Evolutionary conservation across 2,113 vertebrate genomes (phyloP), one percentile per base, ranked within the genome.

Genomic region (Phocoena sinus): DNA sequence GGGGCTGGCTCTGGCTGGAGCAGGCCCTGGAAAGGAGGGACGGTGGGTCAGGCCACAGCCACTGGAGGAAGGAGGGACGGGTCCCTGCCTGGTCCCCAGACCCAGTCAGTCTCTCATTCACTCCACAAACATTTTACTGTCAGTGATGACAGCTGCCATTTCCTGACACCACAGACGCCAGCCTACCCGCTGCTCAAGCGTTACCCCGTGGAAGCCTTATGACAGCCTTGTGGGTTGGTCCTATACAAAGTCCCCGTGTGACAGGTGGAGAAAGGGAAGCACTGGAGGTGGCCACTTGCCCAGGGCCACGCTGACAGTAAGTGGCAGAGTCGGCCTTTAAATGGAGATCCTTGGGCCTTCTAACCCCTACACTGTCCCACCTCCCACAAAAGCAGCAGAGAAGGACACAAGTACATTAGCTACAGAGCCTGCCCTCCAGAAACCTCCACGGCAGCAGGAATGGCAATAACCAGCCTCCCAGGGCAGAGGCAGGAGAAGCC

Each of bases 21-120:
- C 12, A 31, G 94, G 77, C 92, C 71, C 99, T 98, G 97, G 81
- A 98, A 98, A 17, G 81, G n/a, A 97, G 21, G 94, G 92, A 89
- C 8, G 86, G 4, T 25, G 67, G 0, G 62, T 97, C 80, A 90
- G 65, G 56, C 65, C 6, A 1, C 2, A 4, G 23, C 25, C 38
- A 13, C 10, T 62, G 25, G 36, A 80, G n/a, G 50, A 53, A 38
- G 23, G 28, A 0, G 7, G 60, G 31, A 11, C 23, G 33, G 14
- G 56, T 62, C 18, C 50, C 67, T 6, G 3, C 13, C 56, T 28
- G 56, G n/a, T 41, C 38, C 36, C 67, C 68, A 56, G 28, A 38
- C 44, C 12, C 31, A 31, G 36, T 62, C 21, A 25, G 4, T 28
- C 14, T 77, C 56, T 68, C 65, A 44, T 26, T 79, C 56, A 28